phyloP scores from a whole-genome alignment of 2,888 invertebrate genomes.

The Lasioglossum lativentre region DNA sequence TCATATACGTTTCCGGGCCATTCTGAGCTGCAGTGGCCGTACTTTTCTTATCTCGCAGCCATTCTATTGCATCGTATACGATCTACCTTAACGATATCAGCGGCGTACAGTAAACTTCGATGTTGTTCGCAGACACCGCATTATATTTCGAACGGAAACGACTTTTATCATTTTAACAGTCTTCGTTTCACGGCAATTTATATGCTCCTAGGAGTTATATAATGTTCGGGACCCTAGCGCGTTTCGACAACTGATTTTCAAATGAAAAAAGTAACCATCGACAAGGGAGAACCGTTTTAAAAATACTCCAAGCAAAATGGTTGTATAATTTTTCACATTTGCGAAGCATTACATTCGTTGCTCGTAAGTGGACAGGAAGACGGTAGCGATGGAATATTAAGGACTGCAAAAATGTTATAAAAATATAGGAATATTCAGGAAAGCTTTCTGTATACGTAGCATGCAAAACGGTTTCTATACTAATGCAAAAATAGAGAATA shows the following conservation, averaged over 20 bases:
- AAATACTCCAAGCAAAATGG: background rate
- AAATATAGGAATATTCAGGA: background rate
- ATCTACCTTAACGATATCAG: conserved; percentile 46
- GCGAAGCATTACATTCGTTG: background rate
- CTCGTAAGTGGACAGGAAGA: background rate
- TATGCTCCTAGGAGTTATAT: background rate
- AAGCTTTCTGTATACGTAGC: background rate
- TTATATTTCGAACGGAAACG: conserved; percentile 29
- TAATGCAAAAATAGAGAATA: background rate
- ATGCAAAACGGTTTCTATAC: background rate
- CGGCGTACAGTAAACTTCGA: conserved; percentile 27
- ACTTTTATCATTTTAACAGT: conserved; percentile 17
- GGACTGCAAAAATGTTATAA: background rate
- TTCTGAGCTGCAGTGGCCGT: conserved; percentile 13
- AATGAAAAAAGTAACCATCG: background rate
- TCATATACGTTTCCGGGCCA: conserved; percentile 38
- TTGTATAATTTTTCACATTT: background rate
- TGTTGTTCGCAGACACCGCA: conserved; percentile 24
- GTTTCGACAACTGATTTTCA: background rate
- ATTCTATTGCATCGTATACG: conserved; percentile 38
- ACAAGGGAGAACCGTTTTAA: background rate
- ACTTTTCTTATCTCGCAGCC: conserved; percentile 37
- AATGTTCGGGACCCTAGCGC: background rate
- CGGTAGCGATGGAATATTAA: background rate
- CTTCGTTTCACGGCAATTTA: background rate